Conservation (phyloP, 1,140 invertebrate genomes). For the Drosophila teissieri region DNA sequence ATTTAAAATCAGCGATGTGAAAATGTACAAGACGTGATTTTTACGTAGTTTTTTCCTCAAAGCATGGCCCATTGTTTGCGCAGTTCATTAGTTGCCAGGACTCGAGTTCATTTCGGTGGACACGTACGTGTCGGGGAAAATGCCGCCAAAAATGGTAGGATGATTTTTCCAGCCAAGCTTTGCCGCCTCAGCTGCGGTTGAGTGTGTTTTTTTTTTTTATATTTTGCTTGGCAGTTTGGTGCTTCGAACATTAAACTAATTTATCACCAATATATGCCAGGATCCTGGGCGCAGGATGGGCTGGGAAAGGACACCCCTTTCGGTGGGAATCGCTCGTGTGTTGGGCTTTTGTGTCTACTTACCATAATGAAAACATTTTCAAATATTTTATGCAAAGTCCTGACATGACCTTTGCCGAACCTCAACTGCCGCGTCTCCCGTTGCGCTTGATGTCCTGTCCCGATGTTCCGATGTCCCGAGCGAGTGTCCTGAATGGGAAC, state of each 20-base stretch:
- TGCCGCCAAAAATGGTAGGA: slow-evolving; percentile 59
- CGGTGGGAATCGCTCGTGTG: slow-evolving; percentile 57
- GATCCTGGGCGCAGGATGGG: slow-evolving; percentile 21
- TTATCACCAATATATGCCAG: slow-evolving; percentile 80
- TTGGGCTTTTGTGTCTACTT: slow-evolving; percentile 75
- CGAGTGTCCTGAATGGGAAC: slow-evolving; percentile 71
- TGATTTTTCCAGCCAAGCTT: slow-evolving; percentile 47
- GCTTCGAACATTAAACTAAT: slow-evolving; percentile 76
- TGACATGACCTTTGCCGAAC: slow-evolving; percentile 73
- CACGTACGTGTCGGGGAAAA: slow-evolving; percentile 53
- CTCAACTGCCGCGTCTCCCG: slow-evolving; percentile 58
- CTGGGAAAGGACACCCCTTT: slow-evolving; percentile 53
- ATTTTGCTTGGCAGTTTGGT: slow-evolving; percentile 9
- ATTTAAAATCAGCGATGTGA: slow-evolving; percentile 73
- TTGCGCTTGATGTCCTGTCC: slow-evolving; percentile 50
- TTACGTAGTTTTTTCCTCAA: slow-evolving; percentile 26
- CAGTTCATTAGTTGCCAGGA: slow-evolving; percentile 68
- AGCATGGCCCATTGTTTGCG: slow-evolving; percentile 57
- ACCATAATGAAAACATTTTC: slow-evolving; percentile 83
- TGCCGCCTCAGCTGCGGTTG: slow-evolving; percentile 65
- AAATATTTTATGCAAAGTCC: slow-evolving; percentile 83
- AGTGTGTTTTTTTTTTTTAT: slow-evolving; percentile 44
- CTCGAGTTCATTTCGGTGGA: slow-evolving; percentile 43
- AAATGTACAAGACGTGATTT: slow-evolving; percentile 69
- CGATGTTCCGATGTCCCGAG: too few relatives aligned